Conservation (phyloP, 2,797 vertebrate species). For the Poecilia picta region DNA sequence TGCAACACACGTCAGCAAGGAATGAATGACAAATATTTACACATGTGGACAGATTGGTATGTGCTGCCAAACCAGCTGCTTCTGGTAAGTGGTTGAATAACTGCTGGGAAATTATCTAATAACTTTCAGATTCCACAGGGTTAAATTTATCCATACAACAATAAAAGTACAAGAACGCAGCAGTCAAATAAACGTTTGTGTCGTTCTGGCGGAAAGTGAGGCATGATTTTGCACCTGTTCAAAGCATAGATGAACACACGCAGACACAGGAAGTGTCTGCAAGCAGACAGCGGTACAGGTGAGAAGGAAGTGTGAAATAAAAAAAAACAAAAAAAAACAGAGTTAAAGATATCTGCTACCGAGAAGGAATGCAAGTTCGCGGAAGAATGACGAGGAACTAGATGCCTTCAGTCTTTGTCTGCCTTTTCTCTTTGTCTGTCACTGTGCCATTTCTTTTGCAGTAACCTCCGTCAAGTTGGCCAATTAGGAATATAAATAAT, state of each 20-base stretch:
- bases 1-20: neutral
- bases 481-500: constrained; percentile 28
- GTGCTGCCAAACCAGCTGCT: neutral
- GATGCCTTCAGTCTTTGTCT: neutral
- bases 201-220: constrained; percentile 37
- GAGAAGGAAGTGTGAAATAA: constrained; percentile 37
- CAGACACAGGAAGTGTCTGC: constrained; percentile 29
- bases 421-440: constrained; percentile 23
- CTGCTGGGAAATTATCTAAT: neutral
- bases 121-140: constrained; percentile 3
- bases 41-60: neutral
- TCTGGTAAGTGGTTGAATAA: neutral
- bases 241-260: neutral
- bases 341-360: neutral
- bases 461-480: constrained; percentile 34
- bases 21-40: neutral
- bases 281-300: neutral
- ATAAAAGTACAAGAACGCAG: neutral
- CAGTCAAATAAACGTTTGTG: neutral
- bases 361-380: constrained; percentile 1
- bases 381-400: constrained; percentile 4
- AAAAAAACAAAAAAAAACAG: constrained; percentile 1
- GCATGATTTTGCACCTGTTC: constrained; percentile 46
- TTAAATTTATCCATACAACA: neutral
- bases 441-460: constrained; percentile 29